Evolutionary conservation across 2,888 invertebrate genomes (phyloP).

Genomic region (Griposia aprilina): DNA sequence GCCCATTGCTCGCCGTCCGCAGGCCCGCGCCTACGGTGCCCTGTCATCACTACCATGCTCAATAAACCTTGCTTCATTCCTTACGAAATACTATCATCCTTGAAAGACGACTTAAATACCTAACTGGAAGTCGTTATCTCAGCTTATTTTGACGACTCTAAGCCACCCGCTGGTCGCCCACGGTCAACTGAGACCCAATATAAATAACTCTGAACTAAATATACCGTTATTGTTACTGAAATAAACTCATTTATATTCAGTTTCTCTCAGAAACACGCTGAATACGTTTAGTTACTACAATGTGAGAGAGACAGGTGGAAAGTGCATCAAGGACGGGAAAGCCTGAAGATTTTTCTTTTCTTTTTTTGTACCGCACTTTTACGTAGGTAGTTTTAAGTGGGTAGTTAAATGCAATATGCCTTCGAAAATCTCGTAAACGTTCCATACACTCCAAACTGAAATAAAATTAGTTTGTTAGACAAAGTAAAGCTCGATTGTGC

Average conservation of each 20-base stretch:
- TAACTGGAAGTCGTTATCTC: constrained; percentile 2
- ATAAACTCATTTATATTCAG: constrained; percentile 51
- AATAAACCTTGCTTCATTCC: neutral
- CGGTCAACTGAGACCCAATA: constrained; percentile 39
- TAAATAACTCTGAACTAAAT: constrained; percentile 49
- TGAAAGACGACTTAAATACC: neutral
- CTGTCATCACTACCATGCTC: neutral
- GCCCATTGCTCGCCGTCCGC: no score
- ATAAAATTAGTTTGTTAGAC: neutral
- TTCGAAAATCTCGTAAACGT: neutral
- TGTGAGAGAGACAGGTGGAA: neutral
- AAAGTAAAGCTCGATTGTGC: neutral
- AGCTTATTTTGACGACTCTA: constrained; percentile 14
- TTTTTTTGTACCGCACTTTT: neutral
- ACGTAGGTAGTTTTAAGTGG: no score
- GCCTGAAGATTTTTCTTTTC: neutral
- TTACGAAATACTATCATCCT: constrained; percentile 4
- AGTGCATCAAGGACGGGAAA: neutral
- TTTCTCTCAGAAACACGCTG: constrained; percentile 21
- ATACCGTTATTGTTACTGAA: constrained; percentile 45
- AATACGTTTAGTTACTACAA: constrained; percentile 2
- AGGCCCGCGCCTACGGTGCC: no score
- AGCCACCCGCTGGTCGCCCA: neutral
- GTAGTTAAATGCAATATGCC: neutral
- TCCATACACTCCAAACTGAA: neutral